Evolutionary conservation across 2,888 invertebrate genomes (phyloP).

Genomic region (Sabellastarte sp.): DNA sequence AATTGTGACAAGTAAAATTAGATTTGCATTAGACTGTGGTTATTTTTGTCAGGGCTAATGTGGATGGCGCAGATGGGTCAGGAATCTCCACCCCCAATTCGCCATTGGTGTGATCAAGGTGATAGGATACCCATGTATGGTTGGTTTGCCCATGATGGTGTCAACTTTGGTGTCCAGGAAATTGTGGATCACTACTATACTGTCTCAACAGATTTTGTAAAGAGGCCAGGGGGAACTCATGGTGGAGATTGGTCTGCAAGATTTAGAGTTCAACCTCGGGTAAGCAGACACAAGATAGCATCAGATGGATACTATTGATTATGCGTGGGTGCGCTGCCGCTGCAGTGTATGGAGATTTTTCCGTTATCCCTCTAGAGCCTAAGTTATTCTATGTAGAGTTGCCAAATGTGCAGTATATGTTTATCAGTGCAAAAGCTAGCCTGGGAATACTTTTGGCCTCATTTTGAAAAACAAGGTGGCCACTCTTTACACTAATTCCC

Average conservation of each 20-base stretch:
- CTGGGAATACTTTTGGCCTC: too few species aligned
- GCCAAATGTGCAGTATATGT: too few species aligned
- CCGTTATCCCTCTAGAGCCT: too few species aligned
- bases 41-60: slow-evolving; percentile 84
- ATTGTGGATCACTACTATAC: slow-evolving; percentile 78
- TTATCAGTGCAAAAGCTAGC: too few species aligned
- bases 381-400: too few species aligned
- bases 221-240: slow-evolving; percentile 74
- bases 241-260: slow-evolving; percentile 94
- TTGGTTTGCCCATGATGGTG: slow-evolving; percentile 92
- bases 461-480: too few species aligned
- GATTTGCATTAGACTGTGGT: not conserved
- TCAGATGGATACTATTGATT: too few species aligned
- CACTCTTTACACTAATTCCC: too few species aligned
- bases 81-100: slow-evolving; percentile 63
- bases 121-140: slow-evolving; percentile 67
- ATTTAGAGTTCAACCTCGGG: slow-evolving; percentile 68
- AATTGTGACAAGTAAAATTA: not conserved
- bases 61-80: slow-evolving; percentile 75
- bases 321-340: too few species aligned
- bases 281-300: too few species aligned
- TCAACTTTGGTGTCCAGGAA: slow-evolving; percentile 85
- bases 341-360: too few species aligned
- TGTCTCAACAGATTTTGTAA: slow-evolving; percentile 84
- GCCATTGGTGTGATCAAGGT: slow-evolving; percentile 88